A percentile compares a stretch with the other conserved stretches of the same genome.
Conservation (phyloP, 2,113 vertebrate genomes). For the Otolemur garnettii region DNA sequence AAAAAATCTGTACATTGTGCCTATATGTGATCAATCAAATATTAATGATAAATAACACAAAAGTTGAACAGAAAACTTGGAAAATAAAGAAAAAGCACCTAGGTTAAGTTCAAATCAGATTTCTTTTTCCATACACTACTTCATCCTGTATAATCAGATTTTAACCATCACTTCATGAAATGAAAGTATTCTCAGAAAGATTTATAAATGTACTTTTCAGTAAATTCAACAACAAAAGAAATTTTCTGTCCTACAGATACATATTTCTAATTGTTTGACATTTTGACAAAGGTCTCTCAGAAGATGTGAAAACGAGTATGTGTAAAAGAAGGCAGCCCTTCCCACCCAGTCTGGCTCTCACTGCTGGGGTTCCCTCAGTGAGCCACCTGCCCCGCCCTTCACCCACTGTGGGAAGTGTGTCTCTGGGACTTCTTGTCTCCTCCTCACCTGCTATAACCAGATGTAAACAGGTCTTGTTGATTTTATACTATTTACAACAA, state of each 20-base stretch:
- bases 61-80: neutral
- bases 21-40: neutral
- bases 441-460: too few relatives aligned
- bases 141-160: constrained; percentile 4
- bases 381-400: neutral
- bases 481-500: neutral
- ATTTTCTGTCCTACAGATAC: neutral
- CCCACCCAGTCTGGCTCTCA: neutral
- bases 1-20: neutral
- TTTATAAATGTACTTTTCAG: neutral
- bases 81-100: neutral
- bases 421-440: fast-evolving
- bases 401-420: neutral
- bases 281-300: neutral
- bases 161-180: constrained; percentile 14
- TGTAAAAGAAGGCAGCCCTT: neutral
- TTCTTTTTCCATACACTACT: constrained; percentile 15
- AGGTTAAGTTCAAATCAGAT: constrained; percentile 13
- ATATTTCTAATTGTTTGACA: neutral
- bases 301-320: neutral
- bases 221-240: neutral
- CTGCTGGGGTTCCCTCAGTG: fast-evolving
- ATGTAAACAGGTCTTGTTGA: neutral
- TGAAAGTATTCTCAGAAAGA: neutral
- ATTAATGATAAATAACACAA: neutral